Evolutionary conservation across 2,113 vertebrate genomes (phyloP).

Genomic region (Gymnocephalus cernua): DNA sequence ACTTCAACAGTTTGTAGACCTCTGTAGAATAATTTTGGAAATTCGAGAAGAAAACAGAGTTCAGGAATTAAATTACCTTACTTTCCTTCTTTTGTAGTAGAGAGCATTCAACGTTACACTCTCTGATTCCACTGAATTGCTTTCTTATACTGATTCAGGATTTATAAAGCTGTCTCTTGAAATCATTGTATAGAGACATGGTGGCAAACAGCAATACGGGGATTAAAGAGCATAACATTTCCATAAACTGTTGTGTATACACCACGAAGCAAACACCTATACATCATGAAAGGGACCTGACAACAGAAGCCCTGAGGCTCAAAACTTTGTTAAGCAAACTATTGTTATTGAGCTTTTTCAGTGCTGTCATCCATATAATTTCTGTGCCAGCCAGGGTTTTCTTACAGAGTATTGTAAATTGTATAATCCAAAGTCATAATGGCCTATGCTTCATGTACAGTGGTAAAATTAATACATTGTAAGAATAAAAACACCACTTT

Average conservation of each 20-base stretch:
- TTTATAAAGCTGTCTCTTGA: conserved; percentile 49
- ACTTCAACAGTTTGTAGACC: conserved; percentile 6
- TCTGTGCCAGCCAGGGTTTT: background rate
- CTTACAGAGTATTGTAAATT: background rate
- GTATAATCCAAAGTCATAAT: conserved; percentile 5
- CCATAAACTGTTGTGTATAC: conserved; percentile 34
- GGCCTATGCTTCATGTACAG: background rate
- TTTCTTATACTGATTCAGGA: conserved; percentile 15
- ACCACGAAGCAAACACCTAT: conserved; percentile 20
- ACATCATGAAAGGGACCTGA: conserved; percentile 37
- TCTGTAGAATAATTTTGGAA: background rate
- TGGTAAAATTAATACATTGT: background rate
- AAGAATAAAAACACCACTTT: background rate
- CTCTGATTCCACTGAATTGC: conserved; percentile 23
- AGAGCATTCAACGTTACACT: conserved; percentile 4
- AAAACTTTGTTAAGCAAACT: conserved; percentile 19
- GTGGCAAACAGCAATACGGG: conserved; percentile 25
- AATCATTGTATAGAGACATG: conserved; percentile 30
- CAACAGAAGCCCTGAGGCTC: background rate
- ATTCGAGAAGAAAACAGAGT: conserved; percentile 1
- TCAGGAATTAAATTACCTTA: conserved; percentile 12
- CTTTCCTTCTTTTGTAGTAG: background rate
- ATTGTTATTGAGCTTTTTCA: conserved; percentile 12
- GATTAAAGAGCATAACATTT: conserved; percentile 13
- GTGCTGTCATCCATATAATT: conserved; percentile 13